phyloP scores from a whole-genome alignment of 2,113 vertebrate genomes.

The Symphodus melops region DNA sequence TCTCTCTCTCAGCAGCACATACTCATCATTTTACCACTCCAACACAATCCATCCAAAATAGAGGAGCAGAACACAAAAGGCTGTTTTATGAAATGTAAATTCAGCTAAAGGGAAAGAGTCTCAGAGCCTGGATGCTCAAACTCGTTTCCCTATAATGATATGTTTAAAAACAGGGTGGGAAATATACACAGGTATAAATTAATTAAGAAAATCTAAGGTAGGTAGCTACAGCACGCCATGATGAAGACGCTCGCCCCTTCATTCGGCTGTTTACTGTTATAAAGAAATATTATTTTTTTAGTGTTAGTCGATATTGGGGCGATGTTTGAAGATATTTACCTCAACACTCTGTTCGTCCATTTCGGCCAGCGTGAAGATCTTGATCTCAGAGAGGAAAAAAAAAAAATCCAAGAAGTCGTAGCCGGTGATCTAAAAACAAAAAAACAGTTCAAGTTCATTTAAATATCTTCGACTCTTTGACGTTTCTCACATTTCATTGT shows the following conservation, averaged over 20 bases:
- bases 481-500: not conserved
- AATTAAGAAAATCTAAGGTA: no score
- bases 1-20: no score
- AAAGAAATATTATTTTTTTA: not conserved
- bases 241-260: not conserved
- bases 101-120: no score
- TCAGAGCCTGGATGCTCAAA: not conserved
- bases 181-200: no score
- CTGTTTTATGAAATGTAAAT: no score
- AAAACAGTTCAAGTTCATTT: not conserved
- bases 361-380: conserved; percentile 70
- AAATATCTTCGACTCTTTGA: not conserved
- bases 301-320: not conserved
- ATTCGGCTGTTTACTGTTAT: not conserved
- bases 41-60: no score
- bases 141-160: not conserved
- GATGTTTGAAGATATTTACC: conserved; percentile 54
- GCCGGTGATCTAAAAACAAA: conserved; percentile 18
- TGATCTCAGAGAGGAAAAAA: not conserved
- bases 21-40: no score
- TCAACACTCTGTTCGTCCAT: conserved; percentile 89
- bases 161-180: no score
- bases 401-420: conserved; percentile 12
- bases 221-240: not conserved
- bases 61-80: no score